Evolutionary conservation across 2,888 invertebrate species (phyloP).

Genomic region (Oscheius sp.): DNA sequence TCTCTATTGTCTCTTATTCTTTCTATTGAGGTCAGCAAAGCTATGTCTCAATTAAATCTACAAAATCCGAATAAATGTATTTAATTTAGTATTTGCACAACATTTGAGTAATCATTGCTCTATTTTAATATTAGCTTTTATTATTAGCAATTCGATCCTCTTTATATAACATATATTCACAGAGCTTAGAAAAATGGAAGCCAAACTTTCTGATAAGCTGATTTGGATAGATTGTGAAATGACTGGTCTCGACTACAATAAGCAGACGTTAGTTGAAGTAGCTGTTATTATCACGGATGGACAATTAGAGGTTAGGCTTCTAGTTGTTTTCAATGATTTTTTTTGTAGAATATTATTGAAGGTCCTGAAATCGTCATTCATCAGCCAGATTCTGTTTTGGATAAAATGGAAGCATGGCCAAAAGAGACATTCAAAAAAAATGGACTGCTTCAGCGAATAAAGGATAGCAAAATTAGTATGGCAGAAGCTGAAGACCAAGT

Average conservation of each 20-base stretch:
- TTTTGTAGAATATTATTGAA: conserved; percentile 41
- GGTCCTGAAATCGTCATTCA: conserved; percentile 81
- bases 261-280: conserved; percentile 85
- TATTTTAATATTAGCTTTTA: no score
- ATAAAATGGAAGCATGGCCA: conserved; percentile 87
- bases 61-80: no score
- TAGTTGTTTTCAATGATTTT: neutral
- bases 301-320: conserved; percentile 56
- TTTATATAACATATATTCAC: no score
- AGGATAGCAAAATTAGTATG: conserved; percentile 37
- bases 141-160: no score
- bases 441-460: conserved; percentile 81
- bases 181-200: conserved; percentile 11
- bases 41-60: no score
- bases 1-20: no score
- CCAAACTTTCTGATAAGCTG: neutral
- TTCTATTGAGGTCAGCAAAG: no score
- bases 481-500: conserved; percentile 37
- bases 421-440: conserved; percentile 82
- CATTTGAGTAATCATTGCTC: no score
- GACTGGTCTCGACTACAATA: conserved; percentile 83
- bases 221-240: conserved; percentile 75
- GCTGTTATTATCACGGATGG: conserved; percentile 86
- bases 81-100: no score
- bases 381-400: conserved; percentile 80